Evolutionary conservation across 2,888 invertebrate species (phyloP).

Genomic region (Pyrgus malvae): DNA sequence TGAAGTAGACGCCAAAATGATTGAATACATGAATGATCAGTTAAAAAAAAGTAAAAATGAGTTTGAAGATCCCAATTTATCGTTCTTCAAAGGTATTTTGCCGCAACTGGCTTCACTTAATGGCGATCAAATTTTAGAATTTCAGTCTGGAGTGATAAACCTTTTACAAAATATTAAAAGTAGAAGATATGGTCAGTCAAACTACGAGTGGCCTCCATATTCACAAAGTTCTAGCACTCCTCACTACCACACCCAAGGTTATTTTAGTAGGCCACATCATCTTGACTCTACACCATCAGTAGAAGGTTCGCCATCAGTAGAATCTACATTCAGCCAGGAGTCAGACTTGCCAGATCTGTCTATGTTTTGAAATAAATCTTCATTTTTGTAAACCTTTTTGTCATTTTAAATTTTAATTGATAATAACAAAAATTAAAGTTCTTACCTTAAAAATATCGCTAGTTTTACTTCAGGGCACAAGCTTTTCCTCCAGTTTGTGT

Average conservation of each 20-base stretch:
- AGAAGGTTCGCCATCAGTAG: not conserved
- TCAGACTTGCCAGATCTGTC: not conserved
- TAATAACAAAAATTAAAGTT: not conserved
- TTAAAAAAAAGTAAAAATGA: not conserved
- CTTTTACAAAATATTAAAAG: constrained; percentile 37
- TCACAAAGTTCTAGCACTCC: constrained; percentile 22
- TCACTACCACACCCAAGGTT: constrained; percentile 26
- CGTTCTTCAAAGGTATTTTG: constrained; percentile 30
- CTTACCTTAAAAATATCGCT: constrained; percentile 1
- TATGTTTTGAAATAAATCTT: not conserved
- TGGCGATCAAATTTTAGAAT: constrained; percentile 31
- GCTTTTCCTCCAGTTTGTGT: constrained; percentile 32
- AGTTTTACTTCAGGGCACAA: constrained; percentile 7
- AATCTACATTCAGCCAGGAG: not conserved
- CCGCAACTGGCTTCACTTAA: constrained; percentile 31
- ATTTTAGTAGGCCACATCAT: constrained; percentile 32
- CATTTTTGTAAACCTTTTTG: no score
- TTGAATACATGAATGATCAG: not conserved
- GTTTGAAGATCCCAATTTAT: constrained; percentile 1
- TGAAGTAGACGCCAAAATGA: not conserved
- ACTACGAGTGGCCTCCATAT: constrained; percentile 2
- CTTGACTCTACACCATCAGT: constrained; percentile 17
- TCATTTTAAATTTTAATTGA: no score
- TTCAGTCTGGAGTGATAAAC: constrained; percentile 36
- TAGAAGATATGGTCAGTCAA: constrained; percentile 28